Conservation (phyloP, 2,113 vertebrate genomes). For the Sander lucioperca region DNA sequence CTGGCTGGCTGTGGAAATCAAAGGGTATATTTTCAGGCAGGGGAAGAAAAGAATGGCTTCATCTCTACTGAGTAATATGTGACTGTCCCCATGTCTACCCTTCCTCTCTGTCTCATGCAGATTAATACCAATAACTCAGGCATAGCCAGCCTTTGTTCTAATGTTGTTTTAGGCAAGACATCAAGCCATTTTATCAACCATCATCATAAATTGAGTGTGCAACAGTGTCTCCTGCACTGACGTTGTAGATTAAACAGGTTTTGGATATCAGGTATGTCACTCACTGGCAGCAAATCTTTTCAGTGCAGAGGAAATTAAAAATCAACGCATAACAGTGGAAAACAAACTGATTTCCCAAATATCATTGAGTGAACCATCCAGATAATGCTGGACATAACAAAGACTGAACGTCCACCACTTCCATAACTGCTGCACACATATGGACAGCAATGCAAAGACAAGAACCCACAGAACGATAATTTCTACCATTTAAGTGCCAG, state of each 20-base stretch:
- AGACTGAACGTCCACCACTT: no score
- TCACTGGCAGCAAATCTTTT: neutral
- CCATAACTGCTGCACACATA: no score
- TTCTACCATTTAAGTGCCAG: no score
- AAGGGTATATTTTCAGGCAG: neutral
- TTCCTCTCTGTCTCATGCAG: neutral
- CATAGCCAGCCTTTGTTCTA: neutral
- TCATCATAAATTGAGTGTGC: neutral
- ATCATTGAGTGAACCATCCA: no score
- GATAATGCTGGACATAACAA: no score
- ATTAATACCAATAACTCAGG: neutral
- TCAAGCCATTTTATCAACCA: neutral
- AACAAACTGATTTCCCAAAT: neutral
- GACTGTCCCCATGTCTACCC: neutral
- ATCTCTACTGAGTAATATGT: neutral
- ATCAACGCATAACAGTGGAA: neutral
- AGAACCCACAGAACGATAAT: no score
- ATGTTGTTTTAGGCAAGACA: neutral
- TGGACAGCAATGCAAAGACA: no score
- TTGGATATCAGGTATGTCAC: neutral
- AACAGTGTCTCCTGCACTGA: neutral
- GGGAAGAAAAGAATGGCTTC: neutral
- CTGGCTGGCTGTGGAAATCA: neutral
- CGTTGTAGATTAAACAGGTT: neutral
- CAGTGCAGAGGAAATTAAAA: no score